Percentiles rank a stretch among this genome's conserved stretches.
phyloP scores from a whole-genome alignment of 2,113 vertebrate genomes.

The Phaethon lepturus region DNA sequence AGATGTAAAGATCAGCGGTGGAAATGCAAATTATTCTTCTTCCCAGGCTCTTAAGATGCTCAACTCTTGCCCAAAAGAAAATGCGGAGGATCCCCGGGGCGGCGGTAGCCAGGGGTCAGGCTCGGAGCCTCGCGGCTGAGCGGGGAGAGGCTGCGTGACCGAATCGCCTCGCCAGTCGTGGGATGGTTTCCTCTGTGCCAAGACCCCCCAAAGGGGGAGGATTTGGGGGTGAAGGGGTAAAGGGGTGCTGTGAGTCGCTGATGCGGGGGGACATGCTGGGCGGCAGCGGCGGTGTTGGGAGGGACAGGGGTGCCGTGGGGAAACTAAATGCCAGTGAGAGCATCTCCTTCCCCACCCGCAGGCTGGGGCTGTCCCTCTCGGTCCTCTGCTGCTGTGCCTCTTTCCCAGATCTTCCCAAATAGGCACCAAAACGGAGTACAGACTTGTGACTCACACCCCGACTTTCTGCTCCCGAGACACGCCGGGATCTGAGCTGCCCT shows the following conservation, averaged over 20 bases:
- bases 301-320: not conserved
- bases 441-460: accelerated
- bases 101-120: not conserved
- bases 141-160: not conserved
- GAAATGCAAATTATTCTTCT: not conserved
- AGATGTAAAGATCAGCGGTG: not conserved
- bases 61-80: not conserved
- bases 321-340: not conserved
- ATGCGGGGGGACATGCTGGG: accelerated
- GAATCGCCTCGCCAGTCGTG: accelerated
- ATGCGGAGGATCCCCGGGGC: not conserved
- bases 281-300: not conserved
- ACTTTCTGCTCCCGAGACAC: not conserved
- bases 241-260: accelerated
- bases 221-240: not conserved
- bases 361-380: not conserved
- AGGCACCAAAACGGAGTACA: accelerated
- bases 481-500: not conserved
- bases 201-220: accelerated
- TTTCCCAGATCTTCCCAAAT: not conserved
- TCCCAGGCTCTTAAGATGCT: accelerated
- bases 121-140: accelerated
- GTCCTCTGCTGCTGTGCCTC: not conserved
- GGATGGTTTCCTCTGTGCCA: not conserved
- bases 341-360: not conserved